These are phyloP conservation scores for Lasioglossum pauxillum DNA, from an alignment of 2,888 invertebrate genomes.

Conservation along the genomic window DNA sequence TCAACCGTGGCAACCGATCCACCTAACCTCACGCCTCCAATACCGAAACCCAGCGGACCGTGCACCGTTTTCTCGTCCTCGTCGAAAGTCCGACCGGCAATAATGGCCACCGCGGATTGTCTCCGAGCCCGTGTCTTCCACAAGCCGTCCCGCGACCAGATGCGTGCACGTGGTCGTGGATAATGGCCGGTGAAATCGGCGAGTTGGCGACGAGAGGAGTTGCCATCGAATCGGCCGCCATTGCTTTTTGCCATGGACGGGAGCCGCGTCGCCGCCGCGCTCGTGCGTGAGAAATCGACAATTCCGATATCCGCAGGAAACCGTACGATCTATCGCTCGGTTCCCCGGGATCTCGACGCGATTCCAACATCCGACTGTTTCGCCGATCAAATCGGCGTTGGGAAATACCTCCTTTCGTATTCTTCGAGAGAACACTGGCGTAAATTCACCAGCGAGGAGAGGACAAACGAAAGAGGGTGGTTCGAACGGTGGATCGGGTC, in stretches of 20 bases:
- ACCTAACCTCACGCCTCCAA: constrained; percentile 73
- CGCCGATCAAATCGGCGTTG: not conserved
- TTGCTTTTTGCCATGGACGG: constrained; percentile 50
- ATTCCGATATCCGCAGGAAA: constrained; percentile 55
- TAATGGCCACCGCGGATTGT: constrained; percentile 44
- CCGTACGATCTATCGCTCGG: constrained; percentile 34
- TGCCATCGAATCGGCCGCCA: constrained; percentile 27
- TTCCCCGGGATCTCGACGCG: constrained; percentile 15
- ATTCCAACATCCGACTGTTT: not conserved
- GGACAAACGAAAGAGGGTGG: not conserved
- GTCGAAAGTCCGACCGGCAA: constrained; percentile 66
- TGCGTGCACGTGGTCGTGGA: constrained; percentile 59
- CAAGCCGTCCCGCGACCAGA: constrained; percentile 37
- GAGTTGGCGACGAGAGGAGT: constrained; percentile 41
- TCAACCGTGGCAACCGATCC: constrained; percentile 78
- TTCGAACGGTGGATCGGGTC: constrained; percentile 20
- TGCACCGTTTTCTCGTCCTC: constrained; percentile 72
- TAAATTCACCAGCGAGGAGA: not conserved
- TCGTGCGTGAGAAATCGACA: constrained; percentile 71
- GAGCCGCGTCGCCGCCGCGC: constrained; percentile 18
- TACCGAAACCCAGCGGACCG: constrained; percentile 77
- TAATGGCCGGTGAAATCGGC: constrained; percentile 65
- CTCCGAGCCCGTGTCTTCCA: constrained; percentile 49
- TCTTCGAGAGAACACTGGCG: no score
- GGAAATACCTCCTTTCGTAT: no score